phyloP scores from a whole-genome alignment of 2,113 vertebrate species.

The Cyprinodon brontotheroides region DNA sequence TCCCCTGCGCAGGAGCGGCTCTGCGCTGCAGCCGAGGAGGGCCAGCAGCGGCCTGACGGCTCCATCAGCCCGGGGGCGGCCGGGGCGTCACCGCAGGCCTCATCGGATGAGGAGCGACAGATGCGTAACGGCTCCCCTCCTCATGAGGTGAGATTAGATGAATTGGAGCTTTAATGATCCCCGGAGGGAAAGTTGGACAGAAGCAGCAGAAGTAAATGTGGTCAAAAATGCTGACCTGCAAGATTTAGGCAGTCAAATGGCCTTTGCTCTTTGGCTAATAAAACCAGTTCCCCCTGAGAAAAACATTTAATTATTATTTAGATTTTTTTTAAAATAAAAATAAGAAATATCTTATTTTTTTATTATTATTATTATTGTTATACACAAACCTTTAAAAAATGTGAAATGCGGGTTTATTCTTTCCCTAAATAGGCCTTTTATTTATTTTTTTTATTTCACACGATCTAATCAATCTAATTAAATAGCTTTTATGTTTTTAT shows the following conservation, averaged over 20 bases:
- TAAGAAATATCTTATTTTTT: no score
- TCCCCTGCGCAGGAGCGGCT: conserved; percentile 66
- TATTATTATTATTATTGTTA: no score
- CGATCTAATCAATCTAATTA: not conserved
- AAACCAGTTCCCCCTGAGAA: not conserved
- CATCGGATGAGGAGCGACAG: conserved; percentile 75
- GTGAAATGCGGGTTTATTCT: not conserved
- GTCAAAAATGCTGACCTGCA: conserved; percentile 15
- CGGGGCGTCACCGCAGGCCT: conserved; percentile 54
- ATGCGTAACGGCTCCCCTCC: conserved; percentile 71
- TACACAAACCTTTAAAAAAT: no score
- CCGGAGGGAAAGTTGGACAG: conserved; percentile 26
- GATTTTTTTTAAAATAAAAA: no score
- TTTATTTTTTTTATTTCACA: not conserved
- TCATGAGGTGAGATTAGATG: conserved; percentile 73
- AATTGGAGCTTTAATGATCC: conserved; percentile 61
- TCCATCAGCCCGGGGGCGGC: conserved; percentile 49
- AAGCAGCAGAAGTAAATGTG: conserved; percentile 35
- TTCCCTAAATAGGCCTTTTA: not conserved
- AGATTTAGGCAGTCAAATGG: conserved; percentile 15
- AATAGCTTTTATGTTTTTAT: not conserved
- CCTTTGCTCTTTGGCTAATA: not conserved
- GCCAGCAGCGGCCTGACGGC: conserved; percentile 49
- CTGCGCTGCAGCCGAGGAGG: conserved; percentile 63
- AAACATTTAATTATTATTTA: not conserved